A percentile compares a stretch with the other conserved stretches of the same genome.
Conservation (phyloP, 2,113 vertebrate species). For the Aythya baeri region DNA sequence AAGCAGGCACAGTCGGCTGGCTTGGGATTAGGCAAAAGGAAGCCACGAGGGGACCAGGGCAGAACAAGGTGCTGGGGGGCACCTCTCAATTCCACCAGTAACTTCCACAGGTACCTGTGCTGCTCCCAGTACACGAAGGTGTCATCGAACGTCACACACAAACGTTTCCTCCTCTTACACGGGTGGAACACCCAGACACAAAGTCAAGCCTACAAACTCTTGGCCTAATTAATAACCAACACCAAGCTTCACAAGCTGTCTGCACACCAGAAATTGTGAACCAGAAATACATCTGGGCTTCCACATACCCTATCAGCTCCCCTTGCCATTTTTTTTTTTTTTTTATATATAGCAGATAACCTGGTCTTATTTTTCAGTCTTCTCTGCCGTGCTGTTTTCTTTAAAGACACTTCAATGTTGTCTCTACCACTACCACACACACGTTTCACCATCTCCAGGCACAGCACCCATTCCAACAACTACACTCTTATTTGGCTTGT, state of each 20-base stretch:
- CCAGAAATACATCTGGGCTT: not conserved
- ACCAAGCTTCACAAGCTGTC: not conserved
- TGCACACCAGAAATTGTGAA: accelerated
- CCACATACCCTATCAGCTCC: accelerated
- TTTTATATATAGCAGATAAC: not conserved
- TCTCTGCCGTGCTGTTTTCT: not conserved
- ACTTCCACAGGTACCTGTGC: not conserved
- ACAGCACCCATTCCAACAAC: not conserved
- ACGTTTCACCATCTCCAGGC: not conserved
- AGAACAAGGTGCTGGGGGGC: not conserved
- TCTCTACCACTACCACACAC: not conserved
- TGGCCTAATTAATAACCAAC: not conserved
- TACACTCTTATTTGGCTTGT: not conserved
- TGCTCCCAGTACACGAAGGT: accelerated
- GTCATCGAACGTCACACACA: no score
- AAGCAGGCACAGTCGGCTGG: not conserved
- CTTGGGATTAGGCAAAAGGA: no score
- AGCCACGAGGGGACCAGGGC: accelerated
- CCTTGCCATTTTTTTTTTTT: not conserved
- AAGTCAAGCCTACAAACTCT: not conserved
- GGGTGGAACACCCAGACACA: not conserved
- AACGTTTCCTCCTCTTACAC: not conserved
- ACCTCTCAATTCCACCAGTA: not conserved
- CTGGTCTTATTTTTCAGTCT: not conserved
- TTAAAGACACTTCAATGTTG: not conserved